These are phyloP conservation scores for Cheirogaleus medius DNA, from an alignment of 2,113 vertebrate genomes.

Conservation along the genomic window DNA sequence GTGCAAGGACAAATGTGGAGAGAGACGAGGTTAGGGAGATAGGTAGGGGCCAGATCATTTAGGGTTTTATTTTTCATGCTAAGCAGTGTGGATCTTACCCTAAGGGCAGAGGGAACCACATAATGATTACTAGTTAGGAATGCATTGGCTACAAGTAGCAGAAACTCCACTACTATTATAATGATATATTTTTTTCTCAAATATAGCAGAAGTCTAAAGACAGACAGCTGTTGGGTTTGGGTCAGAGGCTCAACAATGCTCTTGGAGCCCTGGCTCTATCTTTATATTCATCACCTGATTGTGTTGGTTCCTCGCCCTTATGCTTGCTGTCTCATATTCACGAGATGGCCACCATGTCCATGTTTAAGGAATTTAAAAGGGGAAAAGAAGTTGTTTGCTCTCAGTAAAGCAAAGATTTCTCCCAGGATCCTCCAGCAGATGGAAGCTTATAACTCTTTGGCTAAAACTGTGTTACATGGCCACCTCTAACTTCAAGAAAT, in stretches of 20 bases:
- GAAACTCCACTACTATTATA: neutral
- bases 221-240: neutral
- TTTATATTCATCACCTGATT: neutral
- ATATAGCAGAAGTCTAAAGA: neutral
- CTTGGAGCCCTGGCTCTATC: neutral
- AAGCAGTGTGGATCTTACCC: neutral
- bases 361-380: neutral
- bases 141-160: neutral
- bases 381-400: neutral
- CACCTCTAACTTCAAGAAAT: neutral
- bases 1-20: neutral
- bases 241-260: neutral
- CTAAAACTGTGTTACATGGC: neutral
- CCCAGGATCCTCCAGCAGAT: neutral
- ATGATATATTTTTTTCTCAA: neutral
- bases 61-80: neutral
- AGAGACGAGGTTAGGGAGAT: neutral
- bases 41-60: neutral
- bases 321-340: neutral
- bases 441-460: neutral
- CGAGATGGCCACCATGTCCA: neutral
- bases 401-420: neutral
- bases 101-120: neutral
- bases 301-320: neutral
- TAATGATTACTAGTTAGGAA: neutral